Conservation (phyloP, 2,113 vertebrate species). For the Regulus satrapa region DNA sequence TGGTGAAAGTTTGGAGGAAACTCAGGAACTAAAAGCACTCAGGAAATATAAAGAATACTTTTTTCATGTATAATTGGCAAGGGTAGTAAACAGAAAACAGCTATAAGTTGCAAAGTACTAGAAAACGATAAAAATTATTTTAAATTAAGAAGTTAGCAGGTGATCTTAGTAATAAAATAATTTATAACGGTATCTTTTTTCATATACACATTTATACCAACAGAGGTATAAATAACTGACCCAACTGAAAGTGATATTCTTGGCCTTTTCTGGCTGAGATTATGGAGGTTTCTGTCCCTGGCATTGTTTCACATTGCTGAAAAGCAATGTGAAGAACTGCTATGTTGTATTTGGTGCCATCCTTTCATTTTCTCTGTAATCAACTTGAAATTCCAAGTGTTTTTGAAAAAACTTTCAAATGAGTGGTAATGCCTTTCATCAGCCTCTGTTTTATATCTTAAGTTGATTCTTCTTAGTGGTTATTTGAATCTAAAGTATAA, state of each 20-base stretch:
- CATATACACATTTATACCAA: not conserved
- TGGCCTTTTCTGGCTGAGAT: not conserved
- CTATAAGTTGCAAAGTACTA: not conserved
- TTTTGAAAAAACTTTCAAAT: not conserved
- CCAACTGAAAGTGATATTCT: not conserved
- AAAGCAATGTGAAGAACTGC: not conserved
- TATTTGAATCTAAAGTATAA: not conserved
- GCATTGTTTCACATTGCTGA: not conserved
- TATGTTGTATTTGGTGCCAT: not conserved
- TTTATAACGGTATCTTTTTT: not conserved
- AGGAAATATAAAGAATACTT: not conserved
- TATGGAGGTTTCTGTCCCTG: not conserved
- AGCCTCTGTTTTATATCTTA: not conserved
- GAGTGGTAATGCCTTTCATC: not conserved
- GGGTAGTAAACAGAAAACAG: not conserved
- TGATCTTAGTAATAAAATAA: not conserved
- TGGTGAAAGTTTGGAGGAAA: not conserved
- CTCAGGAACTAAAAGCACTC: not conserved
- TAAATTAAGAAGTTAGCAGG: not conserved
- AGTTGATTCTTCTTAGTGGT: not conserved
- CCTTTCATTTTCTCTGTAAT: not conserved
- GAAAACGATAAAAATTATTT: not conserved
- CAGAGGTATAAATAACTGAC: not conserved
- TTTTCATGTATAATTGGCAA: not conserved
- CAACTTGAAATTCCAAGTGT: not conserved